Evolutionary conservation across 2,797 vertebrate genomes (phyloP), one percentile per base, ranked within the genome.

Genomic region (Urosaurus nigricauda): DNA sequence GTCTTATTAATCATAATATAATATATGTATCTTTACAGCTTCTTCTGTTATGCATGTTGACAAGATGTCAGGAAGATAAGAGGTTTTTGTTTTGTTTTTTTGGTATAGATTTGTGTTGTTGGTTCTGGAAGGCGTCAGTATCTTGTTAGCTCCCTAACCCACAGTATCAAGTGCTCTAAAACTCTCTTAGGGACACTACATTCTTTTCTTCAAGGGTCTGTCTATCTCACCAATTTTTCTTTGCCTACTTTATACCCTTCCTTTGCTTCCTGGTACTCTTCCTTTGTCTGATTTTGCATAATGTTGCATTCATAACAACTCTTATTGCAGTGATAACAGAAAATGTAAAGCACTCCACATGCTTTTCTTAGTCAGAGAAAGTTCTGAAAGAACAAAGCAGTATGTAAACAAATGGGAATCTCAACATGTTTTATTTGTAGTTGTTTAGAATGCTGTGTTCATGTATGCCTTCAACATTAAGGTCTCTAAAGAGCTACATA

Each of bases 1-100:
- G 2, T 87, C 56, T 91, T 86, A 65, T 2, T 26, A 79, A 77
- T 84, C 80, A 58, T 47, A 19, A 24, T 86, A 3, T 0, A 77
- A 32, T 89, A 81, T 88, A 81, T 74, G n/a, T 79, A 35, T 74
- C 5, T 65, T 56, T 85, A 65, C 63, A 37, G 37, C 17, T 73
- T 80, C 5, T 56, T 71, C 70, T 47, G 9, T 79, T 70, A 47
- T 47, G 35, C 51, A 37, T 60, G 21, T 71, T 71, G 70, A 56
- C 8, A 71, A 40, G 24, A 70, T 40, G n/a, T 32, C 43, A 79
- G 77, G 29, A 8, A n/a, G 47, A 43, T 56, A 40, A 68, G 29
- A 7, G 9, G 32, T 12, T 63, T 60, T 58, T 2, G 16, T 17
- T 60, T 60, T 60, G 17, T 60, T 60, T 63, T 63, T 63, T 58